Percentiles rank a stretch among this genome's conserved stretches.
Evolutionary conservation across 2,888 invertebrate species (phyloP).

Genomic region (Atethmia centrago): DNA sequence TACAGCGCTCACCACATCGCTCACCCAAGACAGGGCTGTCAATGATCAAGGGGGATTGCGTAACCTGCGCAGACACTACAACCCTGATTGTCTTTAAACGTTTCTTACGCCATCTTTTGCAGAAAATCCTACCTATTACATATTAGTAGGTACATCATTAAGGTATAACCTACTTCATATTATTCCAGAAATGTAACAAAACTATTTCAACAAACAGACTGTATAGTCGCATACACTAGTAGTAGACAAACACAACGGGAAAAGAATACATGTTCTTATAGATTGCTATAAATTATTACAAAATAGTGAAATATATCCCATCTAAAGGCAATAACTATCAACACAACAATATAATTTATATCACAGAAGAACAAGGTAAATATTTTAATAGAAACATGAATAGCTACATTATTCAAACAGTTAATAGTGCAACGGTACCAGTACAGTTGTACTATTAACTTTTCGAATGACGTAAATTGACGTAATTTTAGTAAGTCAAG

Average conservation of each 20-base stretch:
- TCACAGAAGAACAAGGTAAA: not conserved
- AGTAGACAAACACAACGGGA: not conserved
- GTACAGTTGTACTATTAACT: too few species aligned
- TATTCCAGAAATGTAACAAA: not conserved
- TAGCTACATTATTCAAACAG: not conserved
- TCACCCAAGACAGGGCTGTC: not conserved
- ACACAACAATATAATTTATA: constrained; percentile 9
- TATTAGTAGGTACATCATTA: not conserved
- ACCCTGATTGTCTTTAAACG: not conserved
- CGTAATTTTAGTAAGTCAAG: too few species aligned
- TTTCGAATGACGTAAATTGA: too few species aligned
- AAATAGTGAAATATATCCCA: not conserved
- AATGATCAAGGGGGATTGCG: not conserved
- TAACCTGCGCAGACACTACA: not conserved
- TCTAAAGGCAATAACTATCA: not conserved
- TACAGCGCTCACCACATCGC: not conserved
- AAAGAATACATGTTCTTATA: not conserved
- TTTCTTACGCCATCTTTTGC: not conserved
- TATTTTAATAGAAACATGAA: constrained; percentile 18
- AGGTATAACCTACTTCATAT: not conserved
- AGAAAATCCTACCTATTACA: not conserved
- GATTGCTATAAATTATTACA: constrained; percentile 2
- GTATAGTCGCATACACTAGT: not conserved
- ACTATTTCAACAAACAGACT: constrained; percentile 1
- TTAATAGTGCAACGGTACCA: not conserved